Evolutionary conservation across 2,113 vertebrate species (phyloP), one percentile per base, ranked within the genome.

Genomic region (Tragulus kanchil): DNA sequence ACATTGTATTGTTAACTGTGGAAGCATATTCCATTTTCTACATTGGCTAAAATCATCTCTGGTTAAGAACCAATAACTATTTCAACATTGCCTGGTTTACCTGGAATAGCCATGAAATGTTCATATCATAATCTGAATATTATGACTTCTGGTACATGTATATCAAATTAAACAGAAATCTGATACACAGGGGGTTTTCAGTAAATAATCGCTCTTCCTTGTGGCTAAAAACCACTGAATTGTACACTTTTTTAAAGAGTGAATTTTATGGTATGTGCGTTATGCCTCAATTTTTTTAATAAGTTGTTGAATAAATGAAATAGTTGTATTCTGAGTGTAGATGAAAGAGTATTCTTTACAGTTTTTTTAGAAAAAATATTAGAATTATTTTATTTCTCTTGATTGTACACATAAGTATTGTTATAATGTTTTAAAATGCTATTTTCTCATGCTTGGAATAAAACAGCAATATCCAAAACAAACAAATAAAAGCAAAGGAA

Each of bases 371-470:
- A 36, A 36, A 36, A n/a, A 36, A 36, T 36, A 36, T 36, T 36
- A 36, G 36, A 36, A 36, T 36, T 36, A 36, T 36, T 36, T 36
- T 36, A 36, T 36, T 36, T 36, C 36, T 36, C 36, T 36, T 36
- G 36, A 36, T 2, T 36, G 36, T 36, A 36, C 36, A 36, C 36
- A 36, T 36, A 36, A 36, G 36, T 36, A 36, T 36, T 36, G 36
- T 36, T 36, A 36, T 36, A 36, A 36, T 36, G 14, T 78, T 92
- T 96, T 31, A 48, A 97, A 96, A 85, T 82, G 12, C 59, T 95
- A 8, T 77, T 75, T 89, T 89, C 48, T 94, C 26, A 28, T 59
- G 19, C 12, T 93, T n/a, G 52, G 36, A 86, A 95, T 82, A 83
- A 83, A 59, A 65, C 15, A 75, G 65, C 16, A 75, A 77, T 14